Evolutionary conservation across 2,113 vertebrate genomes (phyloP), one percentile per base, ranked within the genome.

Genomic region (Xerus inauris): DNA sequence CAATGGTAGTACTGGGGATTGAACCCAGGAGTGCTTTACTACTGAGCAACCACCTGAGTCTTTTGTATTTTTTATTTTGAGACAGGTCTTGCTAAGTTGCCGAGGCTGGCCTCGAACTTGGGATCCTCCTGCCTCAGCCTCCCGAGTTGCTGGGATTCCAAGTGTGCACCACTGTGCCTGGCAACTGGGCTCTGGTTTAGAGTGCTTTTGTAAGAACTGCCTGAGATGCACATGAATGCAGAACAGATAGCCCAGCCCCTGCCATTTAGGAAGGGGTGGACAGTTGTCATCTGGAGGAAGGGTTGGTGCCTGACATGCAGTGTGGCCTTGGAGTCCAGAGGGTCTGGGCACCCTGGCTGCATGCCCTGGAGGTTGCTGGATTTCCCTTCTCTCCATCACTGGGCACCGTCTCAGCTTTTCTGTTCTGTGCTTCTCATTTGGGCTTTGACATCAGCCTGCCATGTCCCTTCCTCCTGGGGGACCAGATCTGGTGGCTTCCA

Each of bases 221-320:
- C 22, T 30, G 47, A 80, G 65, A 62, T 3, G 49, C 1, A 3
- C 0, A 17, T 1, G 8, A 17, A 1, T 47, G 19, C 22, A 10
- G 51, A 71, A 1, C 6, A 6, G 62, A 3, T 5, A 30, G 47
- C 47, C 0, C 1, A 0, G 59, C 6, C 7, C 6, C 19, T 6
- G 38, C 30, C 16, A 12, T 12, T 26, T 13, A n/a, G 62, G 10
- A 14, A 9, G 16, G 16, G 28, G 26, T 2, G 0, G 16, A 7
- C 4, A 8, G 26, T 40, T 17, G 13, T 54, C 12, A 1, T 0
- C 5, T 14, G 8, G 38, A 67, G 6, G n/a, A 6, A 1, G 9
- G 35, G 35, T 13, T n/a, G 73, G 49, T 28, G 19, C 6, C 3
- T 7, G 45, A 45, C 0, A 0, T 2, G 4, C 6, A 26, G 35